Percentiles rank a stretch among this genome's conserved stretches.
Evolutionary conservation across 37 sponge, comb jelly and placozoan genomes (phyloP).

Genomic region (Tethya wilhelma): DNA sequence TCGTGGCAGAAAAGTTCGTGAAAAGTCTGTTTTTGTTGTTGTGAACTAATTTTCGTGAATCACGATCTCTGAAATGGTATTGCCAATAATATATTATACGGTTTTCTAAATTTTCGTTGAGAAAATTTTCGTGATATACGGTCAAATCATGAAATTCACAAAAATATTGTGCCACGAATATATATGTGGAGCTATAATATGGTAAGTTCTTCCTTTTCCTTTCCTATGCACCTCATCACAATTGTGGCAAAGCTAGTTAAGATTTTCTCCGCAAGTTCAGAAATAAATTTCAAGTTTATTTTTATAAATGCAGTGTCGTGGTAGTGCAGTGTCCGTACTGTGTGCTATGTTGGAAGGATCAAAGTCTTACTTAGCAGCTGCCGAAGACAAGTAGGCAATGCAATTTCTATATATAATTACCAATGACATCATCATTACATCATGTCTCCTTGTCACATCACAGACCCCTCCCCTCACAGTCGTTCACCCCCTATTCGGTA

Average conservation of each 20-base stretch:
- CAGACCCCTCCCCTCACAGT: constrained; percentile 16
- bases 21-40: too few species aligned
- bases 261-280: neutral
- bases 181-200: too few species aligned
- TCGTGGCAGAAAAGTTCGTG: too few species aligned
- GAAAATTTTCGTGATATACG: too few species aligned
- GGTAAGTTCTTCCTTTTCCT: constrained; percentile 15
- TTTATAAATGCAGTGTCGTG: constrained; percentile 35
- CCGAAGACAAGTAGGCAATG: constrained; percentile 54
- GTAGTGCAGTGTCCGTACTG: constrained; percentile 50
- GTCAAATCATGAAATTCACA: too few species aligned
- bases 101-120: too few species aligned
- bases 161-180: too few species aligned
- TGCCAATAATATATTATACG: too few species aligned
- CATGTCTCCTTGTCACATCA: neutral
- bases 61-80: too few species aligned
- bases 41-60: too few species aligned
- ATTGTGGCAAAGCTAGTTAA: neutral
- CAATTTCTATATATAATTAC: neutral
- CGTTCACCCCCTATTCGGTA: constrained; percentile 51
- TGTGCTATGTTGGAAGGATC: constrained; percentile 60
- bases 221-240: neutral
- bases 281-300: neutral
- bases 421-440: neutral
- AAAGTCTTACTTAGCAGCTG: constrained; percentile 51